Base-by-base conservation (phyloP, 2,113 vertebrate species). In the Rhinichthys klamathensis region DNA sequence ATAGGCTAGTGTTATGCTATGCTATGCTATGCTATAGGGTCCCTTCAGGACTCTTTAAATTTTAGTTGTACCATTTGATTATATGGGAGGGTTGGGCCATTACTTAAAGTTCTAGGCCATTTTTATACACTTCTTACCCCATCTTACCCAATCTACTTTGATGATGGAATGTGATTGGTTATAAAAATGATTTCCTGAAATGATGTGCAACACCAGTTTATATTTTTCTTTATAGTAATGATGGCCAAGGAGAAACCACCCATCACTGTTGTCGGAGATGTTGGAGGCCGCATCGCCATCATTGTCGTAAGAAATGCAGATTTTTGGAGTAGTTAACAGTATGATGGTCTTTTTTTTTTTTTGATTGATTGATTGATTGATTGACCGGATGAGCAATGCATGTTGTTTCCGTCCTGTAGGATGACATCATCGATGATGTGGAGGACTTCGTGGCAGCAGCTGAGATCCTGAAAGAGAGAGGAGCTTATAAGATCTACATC, bases 161-260 rank as follows among this genome's bases (percentile, higher is more conserved):
- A 90, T 82, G 77, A 74, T 44, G 27, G 72, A 79, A 78, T 76
- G 77, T 75, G 44, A 77, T 76, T 61, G 46, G 38, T 70, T 41
- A 15, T 76, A 12, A 12, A 30, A n/a, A 23, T 4, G 35, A 27
- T 32, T 56, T 49, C 13, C 4, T 80, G 38, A 82, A 21, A 32
- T 75, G 3, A 25, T 67, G 27, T 86, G 13, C n/a, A 49, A 35
- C 41, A 92, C 81, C 4, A 7, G 2, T 1, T 8, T 82, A 32
- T 89, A 15, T 73, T 90, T 90, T 88, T 81, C 61, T 81, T 92
- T 89, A 21, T 91, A 99, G 98, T 99, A 91, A 98, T 99, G 98
- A 99, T 99, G 96, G 97, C 98, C 91, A 99, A 99, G 90, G 98
- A 99, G 93, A 99, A 99, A 89, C 98, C 98, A 0, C 98, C 98